These are phyloP conservation scores for Sycophila sp. DNA, from an alignment of 1,140 invertebrate species.

Conservation along the genomic window DNA sequence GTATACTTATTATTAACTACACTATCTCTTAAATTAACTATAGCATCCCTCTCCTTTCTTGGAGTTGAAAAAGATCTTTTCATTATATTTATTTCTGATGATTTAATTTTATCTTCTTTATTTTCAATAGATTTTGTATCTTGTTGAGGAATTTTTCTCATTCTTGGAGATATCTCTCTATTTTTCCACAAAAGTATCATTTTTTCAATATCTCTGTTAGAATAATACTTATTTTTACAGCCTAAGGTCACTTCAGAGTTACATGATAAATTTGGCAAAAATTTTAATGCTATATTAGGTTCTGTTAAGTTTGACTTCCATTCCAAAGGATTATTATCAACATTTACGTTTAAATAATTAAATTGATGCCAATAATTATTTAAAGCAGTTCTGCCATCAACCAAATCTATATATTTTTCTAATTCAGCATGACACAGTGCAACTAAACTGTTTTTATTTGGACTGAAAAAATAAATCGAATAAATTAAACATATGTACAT, in stretches of 20 bases:
- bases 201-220: conserved; percentile 51
- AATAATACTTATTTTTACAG: conserved; percentile 46
- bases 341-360: conserved; percentile 42
- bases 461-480: conserved; percentile 46
- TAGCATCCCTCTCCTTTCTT: no score
- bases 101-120: not conserved
- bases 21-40: no score
- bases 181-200: conserved; percentile 48
- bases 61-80: not conserved
- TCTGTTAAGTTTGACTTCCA: conserved; percentile 51
- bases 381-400: conserved; percentile 43
- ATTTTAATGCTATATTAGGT: conserved; percentile 41
- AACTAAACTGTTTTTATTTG: conserved; percentile 46
- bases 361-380: conserved; percentile 57
- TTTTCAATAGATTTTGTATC: not conserved
- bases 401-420: conserved; percentile 43
- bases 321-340: conserved; percentile 45
- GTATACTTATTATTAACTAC: no score
- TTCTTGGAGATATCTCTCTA: conserved; percentile 24
- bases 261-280: conserved; percentile 52
- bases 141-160: conserved; percentile 39
- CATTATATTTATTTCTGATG: not conserved
- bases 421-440: conserved; percentile 45
- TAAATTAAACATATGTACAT: not conserved
- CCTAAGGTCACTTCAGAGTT: conserved; percentile 36